Base-by-base conservation (phyloP, 2,888 invertebrate species). In the Acrocera orbiculus region DNA sequence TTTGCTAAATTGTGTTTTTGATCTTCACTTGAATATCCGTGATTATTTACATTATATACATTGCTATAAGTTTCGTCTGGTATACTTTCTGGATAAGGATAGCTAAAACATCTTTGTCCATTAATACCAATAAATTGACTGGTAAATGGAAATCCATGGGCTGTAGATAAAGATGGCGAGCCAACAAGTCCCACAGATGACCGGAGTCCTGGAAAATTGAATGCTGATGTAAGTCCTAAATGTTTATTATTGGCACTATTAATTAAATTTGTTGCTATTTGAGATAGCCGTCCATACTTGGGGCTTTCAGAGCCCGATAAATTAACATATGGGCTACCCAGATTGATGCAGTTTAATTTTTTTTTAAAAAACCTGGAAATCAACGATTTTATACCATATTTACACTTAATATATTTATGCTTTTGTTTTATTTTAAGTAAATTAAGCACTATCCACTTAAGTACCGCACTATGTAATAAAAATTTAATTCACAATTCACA, bases 291-390 rank as follows among this genome's bases (percentile, higher is more conserved):
- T 23, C 37, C 37, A 23, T 28, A 34, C 28, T 34, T 34, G 15
- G 53, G 52, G 49, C 54, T 56, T 44, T 55, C 54, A 30, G 47
- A 47, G 55, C 56, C 60, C 58, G 55, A 50, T 44, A 53, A 50
- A 47, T 48, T 49, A 43, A 57, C 48, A 44, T 54, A 59, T 46
- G 57, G 60, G 52, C 58, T 59, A 59, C 58, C 58, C 58, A 59
- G 58, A 52, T 53, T 58, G 52, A 46, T 40, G 33, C 37, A 36
- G 36, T 40, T 40, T 29, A 5, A 23, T n/a, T n/a, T n/a, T n/a
- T n/a, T n/a, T n/a, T n/a, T n/a, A n/a, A n/a, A n/a, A n/a, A n/a
- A n/a, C n/a, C n/a, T n/a, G n/a, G n/a, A n/a, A n/a, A n/a, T n/a
- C n/a, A n/a, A n/a, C n/a, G n/a, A n/a, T n/a, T n/a, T n/a, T n/a